Evolutionary conservation across 2,888 invertebrate genomes (phyloP), one percentile per base, ranked within the genome.

Genomic region (Alviniconcha strummeri): DNA sequence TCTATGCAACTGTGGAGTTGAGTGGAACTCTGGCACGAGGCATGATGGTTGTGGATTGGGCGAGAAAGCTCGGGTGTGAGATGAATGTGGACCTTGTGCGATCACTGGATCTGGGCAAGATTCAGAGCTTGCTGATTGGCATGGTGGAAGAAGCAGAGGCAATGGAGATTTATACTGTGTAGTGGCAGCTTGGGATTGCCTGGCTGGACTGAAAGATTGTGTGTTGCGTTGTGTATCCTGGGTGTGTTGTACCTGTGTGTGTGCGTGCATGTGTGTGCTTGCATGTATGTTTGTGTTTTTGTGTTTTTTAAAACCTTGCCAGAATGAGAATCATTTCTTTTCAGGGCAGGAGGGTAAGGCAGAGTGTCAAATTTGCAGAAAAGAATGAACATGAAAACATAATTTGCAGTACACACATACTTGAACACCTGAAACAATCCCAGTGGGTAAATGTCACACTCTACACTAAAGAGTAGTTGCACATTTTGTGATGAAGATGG

Each of bases 11-110:
- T 1, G 95, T 96, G 5, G 96, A 96, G 90, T 92, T 96, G 19
- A 92, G 92, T 83, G 96, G 96, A 3, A 90, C 87, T 4, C 94
- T 94, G 86, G 96, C 96, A 0, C 94, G 96, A 81, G 96, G 96
- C 0, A 96, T 96, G 93, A 95, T 96, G 92, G 95, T 96, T 0
- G 93, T 96, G 52, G 95, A 96, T 84, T 91, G 91, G 90, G 81
- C 85, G 36, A 85, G 87, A 3, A 56, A 36, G n/a, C 83, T 89
- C 9, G 82, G 84, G 19, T 87, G 89, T 60, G 75, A 82, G 5
- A 84, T 88, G 9, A 92, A 92, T 83, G 88, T 92, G 17, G 87
- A 83, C 52, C 84, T 92, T 52, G 87, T 92, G 15, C 87, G 86
- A 17, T 86, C 88, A 19, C 85, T 91, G 84, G 86, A 86, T 81